Evolutionary conservation across 2,888 invertebrate genomes (phyloP).

Genomic region (Euspilapteryx auroguttella): DNA sequence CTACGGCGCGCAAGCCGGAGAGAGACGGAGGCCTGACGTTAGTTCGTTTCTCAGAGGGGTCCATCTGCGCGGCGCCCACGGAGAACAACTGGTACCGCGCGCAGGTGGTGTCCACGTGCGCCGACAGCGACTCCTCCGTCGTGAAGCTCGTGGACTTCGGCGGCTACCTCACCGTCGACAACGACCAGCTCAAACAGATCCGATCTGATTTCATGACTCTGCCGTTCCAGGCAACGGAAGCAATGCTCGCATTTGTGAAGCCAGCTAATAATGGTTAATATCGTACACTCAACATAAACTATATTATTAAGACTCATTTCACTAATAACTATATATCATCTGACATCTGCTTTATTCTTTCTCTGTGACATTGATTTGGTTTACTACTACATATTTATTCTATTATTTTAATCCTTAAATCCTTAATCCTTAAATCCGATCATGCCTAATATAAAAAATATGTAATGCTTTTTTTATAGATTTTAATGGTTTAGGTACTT

Average conservation of each 20-base stretch:
- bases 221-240: conserved; percentile 98
- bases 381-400: no score
- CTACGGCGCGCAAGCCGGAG: no score
- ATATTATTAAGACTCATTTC: conserved; percentile 1
- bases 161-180: conserved; percentile 81
- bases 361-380: no score
- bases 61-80: conserved; percentile 86
- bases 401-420: no score
- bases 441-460: no score
- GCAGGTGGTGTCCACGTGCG: conserved; percentile 72
- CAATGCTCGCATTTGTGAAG: conserved; percentile 86
- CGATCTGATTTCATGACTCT: conserved; percentile 90
- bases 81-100: conserved; percentile 89
- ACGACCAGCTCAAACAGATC: conserved; percentile 84
- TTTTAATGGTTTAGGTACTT: no score
- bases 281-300: conserved; percentile 8
- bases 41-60: no score
- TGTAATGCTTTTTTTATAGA: no score
- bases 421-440: no score
- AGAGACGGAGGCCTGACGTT: no score
- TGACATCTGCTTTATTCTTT: no score
- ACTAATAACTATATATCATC: no score
- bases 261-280: conserved; percentile 69
- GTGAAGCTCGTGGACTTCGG: conserved; percentile 95
- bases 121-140: conserved; percentile 71